Evolutionary conservation across 2,888 invertebrate genomes (phyloP).

Genomic region (Teleogryllus oceanicus): DNA sequence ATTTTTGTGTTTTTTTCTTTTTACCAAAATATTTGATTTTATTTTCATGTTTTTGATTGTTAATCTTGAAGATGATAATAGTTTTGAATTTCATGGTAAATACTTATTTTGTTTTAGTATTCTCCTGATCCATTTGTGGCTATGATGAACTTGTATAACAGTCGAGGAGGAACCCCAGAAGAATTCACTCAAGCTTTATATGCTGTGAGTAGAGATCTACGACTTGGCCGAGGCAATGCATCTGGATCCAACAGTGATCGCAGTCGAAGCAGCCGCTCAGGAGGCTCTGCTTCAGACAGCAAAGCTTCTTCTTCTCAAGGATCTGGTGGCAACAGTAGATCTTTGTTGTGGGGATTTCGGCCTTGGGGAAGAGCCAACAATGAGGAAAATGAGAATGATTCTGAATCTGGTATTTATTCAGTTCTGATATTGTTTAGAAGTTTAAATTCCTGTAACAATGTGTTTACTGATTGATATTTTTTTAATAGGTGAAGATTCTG

Average conservation of each 20-base stretch:
- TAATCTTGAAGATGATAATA: no score
- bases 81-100: no score
- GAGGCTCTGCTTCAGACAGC: conserved; percentile 29
- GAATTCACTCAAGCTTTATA: conserved; percentile 43
- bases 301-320: conserved; percentile 31
- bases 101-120: conserved; percentile 27
- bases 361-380: conserved; percentile 25
- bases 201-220: conserved; percentile 39
- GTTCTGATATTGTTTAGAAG: not conserved
- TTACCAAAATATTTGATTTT: no score
- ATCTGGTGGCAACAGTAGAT: conserved; percentile 24
- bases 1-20: no score
- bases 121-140: conserved; percentile 41
- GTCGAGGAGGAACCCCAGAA: conserved; percentile 42
- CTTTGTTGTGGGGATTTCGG: conserved; percentile 25
- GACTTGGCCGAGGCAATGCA: conserved; percentile 22
- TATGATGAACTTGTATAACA: conserved; percentile 41
- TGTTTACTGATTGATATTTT: not conserved
- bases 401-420: conserved; percentile 31
- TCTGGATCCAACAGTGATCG: conserved; percentile 28
- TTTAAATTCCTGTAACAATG: no score
- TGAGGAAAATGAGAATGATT: conserved; percentile 24
- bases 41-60: no score
- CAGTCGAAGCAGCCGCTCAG: conserved; percentile 28
- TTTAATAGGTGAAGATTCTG: not conserved